Conservation (phyloP, 2,797 vertebrate species). For the Enteromius trimaculatus region DNA sequence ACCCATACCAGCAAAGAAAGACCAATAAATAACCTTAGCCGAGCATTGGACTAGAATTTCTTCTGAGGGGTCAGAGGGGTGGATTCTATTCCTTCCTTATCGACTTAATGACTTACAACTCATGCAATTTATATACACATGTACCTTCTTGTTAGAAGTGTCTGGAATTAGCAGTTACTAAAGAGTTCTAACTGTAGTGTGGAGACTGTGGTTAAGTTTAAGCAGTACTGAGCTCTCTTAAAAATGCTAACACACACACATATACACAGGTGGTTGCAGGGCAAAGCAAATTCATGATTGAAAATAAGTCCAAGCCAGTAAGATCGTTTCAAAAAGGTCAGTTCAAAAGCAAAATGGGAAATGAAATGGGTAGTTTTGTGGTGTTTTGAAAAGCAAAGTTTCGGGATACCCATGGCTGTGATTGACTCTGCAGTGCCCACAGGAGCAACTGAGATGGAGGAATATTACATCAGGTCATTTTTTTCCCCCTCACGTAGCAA, state of each 20-base stretch:
- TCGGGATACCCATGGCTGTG: neutral
- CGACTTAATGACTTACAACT: neutral
- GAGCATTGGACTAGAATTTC: neutral
- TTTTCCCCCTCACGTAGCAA: neutral
- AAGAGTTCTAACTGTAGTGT: neutral
- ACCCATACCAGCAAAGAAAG: slow-evolving; percentile 36
- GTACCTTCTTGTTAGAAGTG: neutral
- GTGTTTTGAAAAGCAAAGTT: slow-evolving; percentile 30
- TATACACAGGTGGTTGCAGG: neutral
- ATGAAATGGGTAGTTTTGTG: slow-evolving; percentile 20
- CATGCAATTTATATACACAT: neutral
- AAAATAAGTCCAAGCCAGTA: neutral
- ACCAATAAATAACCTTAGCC: slow-evolving; percentile 40
- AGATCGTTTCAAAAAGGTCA: slow-evolving; percentile 36
- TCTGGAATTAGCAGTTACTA: neutral
- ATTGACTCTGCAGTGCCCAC: slow-evolving; percentile 25
- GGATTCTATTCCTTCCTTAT: neutral
- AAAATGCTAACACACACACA: neutral
- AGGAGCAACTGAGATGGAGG: slow-evolving; percentile 3
- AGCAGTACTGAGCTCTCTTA: neutral
- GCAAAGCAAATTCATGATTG: neutral
- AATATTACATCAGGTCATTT: slow-evolving; percentile 19
- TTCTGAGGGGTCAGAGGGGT: neutral
- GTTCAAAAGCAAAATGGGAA: slow-evolving; percentile 31
- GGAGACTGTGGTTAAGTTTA: neutral